Evolutionary conservation across 2,888 invertebrate genomes (phyloP), one percentile per base, ranked within the genome.

Genomic region (Toxonevra muliebris): DNA sequence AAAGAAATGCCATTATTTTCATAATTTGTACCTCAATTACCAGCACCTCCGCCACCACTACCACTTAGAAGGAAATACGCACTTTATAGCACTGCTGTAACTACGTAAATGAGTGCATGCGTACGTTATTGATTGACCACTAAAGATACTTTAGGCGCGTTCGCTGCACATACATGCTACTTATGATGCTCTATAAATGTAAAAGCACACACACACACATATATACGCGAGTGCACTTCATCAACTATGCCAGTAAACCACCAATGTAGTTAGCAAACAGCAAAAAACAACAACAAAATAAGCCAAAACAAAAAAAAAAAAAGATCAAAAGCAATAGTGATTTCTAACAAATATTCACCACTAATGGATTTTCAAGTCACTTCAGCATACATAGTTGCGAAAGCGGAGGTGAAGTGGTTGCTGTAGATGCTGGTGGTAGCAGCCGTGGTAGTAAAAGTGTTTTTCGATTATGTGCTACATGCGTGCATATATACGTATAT

Each of bases 301-400:
- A 30, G 7, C 30, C n/a, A n/a, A 30, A 30, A 30, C 30, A 30
- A 30, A 30, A 30, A 30, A 30, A 2, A 4, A 30, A 30, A 30
- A 4, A 7, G 30, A 4, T 30, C 2, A 30, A 15, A n/a, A 48
- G 48, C n/a, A 48, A 48, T n/a, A n/a, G 11, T 48, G 48, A 8
- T 43, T 13, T 4, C 20, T 20, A 19, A n/a, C 20, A 45, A 60
- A 43, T 45, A 60, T 60, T 17, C 45, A 13, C n/a, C 13, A 48
- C 60, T 60, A 58, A 58, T 58, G 42, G 41, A 42, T 58, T 58
- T 58, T 15, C 58, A 42, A 42, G 41, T 17, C 15, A 41, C 42
- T 17, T 41, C 12, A 15, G 41, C 17, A 11, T 12, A 30, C 15
- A 10, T 43, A 57, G 4, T 30, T 11, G 2, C 42, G 17, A 5